Evolutionary conservation across 2,888 invertebrate species (phyloP).

Genomic region (Caenorhabditis virilis): DNA sequence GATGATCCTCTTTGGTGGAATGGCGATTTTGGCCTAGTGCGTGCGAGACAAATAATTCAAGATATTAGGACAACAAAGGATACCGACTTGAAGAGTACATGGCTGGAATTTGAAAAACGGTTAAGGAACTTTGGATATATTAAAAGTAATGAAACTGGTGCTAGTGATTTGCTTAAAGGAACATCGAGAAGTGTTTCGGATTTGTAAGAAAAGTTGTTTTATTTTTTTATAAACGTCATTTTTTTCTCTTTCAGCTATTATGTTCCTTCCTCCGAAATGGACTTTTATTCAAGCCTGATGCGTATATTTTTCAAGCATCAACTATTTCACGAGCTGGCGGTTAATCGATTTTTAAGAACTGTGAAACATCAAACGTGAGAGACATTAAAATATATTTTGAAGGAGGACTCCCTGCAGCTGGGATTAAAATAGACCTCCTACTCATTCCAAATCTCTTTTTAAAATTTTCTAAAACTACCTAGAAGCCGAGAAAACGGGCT

Average conservation of each 20-base stretch:
- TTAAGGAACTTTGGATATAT: conserved; percentile 4
- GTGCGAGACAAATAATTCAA: background rate
- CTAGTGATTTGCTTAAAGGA: conserved; percentile 2
- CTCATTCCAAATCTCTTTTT: no score
- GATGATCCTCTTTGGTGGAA: background rate
- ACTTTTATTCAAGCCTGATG: background rate
- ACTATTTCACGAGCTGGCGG: conserved; percentile 1
- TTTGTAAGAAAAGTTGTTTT: conserved; percentile 7
- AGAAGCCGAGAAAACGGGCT: no score
- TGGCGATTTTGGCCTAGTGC: background rate
- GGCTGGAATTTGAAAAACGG: background rate
- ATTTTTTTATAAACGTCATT: no score
- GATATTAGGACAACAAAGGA: background rate
- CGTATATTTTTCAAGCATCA: background rate
- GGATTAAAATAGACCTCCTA: no score
- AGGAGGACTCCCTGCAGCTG: no score
- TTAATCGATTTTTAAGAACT: background rate
- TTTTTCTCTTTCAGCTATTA: no score
- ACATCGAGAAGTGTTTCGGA: conserved; percentile 11
- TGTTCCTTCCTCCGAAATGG: background rate
- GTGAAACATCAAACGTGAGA: conserved; percentile 1
- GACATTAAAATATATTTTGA: no score
- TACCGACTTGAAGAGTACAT: background rate
- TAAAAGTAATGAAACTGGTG: background rate
- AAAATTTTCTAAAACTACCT: no score